Base-by-base conservation (phyloP, 2,888 invertebrate genomes). In the Lissonota sp. region DNA sequence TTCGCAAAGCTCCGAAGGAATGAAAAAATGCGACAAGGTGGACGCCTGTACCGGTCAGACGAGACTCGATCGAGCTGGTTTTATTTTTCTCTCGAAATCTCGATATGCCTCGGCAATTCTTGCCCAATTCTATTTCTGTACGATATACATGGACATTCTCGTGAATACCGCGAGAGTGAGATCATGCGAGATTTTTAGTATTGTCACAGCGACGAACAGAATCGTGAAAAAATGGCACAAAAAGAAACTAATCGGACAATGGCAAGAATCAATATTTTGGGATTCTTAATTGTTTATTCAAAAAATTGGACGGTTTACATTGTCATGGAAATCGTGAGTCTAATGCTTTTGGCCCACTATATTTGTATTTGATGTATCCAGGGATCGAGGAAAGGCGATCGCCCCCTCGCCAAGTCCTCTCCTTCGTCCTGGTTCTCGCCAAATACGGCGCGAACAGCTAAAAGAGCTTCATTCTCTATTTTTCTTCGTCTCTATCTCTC, bases 381-480 rank as follows among this genome's bases (percentile, higher is more conserved):
- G 74, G 76, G 73, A 72, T 73, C 69, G 70, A 67, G 79, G 74
- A 83, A 81, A 82, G 77, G 74, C 72, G 78, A 79, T 79, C 83
- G 76, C 71, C 74, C 63, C 69, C 74, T 79, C 81, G 79, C 76
- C 57, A 71, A 77, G 75, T 71, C 66, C 71, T 55, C 40, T 53
- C 67, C 67, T 71, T 75, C 63, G 60, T 78, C 80, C 69, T 66
- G 74, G 80, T 67, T 77, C 80, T 79, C 71, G 77, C 75, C 79
- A 82, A 83, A 83, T 83, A 80, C 74, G 83, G 82, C 69, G 69
- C 71, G 77, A 51, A 26, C 72, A 75, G 74, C 75, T 60, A 69
- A 26, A 83, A 69, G 60, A 67, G 62, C 64, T 57, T 78, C 71
- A 40, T 8, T 40, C 64, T 57, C 40, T 46, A 39, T 53, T 14